phyloP scores from a whole-genome alignment of 2,797 vertebrate species.

The Garrulus glandarius region DNA sequence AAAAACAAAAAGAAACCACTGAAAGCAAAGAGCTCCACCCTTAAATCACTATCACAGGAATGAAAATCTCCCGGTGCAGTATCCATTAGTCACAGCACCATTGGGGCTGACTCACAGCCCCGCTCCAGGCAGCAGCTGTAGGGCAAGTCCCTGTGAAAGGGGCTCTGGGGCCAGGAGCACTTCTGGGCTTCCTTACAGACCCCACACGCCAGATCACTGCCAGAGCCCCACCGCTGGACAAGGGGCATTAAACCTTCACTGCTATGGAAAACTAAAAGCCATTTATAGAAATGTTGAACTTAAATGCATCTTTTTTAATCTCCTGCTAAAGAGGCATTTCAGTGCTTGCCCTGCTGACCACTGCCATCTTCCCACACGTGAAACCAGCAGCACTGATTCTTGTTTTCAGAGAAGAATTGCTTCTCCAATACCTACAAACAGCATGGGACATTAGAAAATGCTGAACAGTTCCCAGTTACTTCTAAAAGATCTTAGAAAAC shows the following conservation, averaged over 20 bases:
- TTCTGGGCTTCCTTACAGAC: neutral
- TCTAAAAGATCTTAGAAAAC: neutral
- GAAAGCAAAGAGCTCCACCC: neutral
- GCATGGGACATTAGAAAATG: neutral
- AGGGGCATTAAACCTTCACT: accelerated
- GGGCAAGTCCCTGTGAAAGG: neutral
- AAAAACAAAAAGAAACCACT: neutral
- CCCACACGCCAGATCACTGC: neutral
- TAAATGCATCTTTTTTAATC: accelerated
- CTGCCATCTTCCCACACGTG: neutral
- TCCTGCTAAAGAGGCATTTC: neutral
- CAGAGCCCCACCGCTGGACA: neutral
- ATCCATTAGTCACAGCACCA: neutral
- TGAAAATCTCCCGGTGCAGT: neutral
- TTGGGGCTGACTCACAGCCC: neutral
- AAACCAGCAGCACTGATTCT: neutral
- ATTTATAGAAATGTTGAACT: neutral
- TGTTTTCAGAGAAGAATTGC: neutral
- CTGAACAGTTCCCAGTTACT: neutral
- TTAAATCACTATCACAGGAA: neutral
- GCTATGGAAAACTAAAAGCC: neutral
- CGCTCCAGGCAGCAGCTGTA: neutral
- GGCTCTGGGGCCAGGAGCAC: neutral
- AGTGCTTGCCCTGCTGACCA: neutral
- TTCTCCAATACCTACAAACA: neutral